Evolutionary conservation across 2,888 invertebrate genomes (phyloP).

Genomic region (Andrena marginata): DNA sequence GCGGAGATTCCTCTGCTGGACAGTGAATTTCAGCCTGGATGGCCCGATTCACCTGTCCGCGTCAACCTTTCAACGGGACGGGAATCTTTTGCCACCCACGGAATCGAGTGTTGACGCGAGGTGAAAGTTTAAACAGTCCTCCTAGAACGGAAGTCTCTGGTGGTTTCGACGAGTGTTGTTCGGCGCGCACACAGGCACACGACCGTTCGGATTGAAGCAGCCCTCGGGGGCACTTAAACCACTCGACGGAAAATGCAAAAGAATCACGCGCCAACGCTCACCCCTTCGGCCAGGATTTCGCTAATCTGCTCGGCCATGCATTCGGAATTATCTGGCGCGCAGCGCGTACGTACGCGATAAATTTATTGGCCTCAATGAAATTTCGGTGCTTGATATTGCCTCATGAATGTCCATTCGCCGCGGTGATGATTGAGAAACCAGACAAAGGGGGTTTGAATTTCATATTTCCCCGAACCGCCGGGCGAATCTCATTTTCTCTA

Average conservation of each 20-base stretch:
- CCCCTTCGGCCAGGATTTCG: constrained; percentile 71
- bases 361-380: constrained; percentile 62
- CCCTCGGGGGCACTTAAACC: constrained; percentile 66
- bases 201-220: constrained; percentile 51
- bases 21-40: background rate
- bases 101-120: constrained; percentile 51
- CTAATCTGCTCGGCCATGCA: constrained; percentile 74
- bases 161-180: constrained; percentile 62
- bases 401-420: constrained; percentile 24
- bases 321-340: constrained; percentile 57
- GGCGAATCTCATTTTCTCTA: background rate
- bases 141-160: constrained; percentile 61
- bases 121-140: constrained; percentile 67
- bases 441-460: constrained; percentile 12
- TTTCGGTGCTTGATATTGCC: constrained; percentile 26
- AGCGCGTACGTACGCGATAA: constrained; percentile 64
- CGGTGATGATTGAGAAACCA: constrained; percentile 24
- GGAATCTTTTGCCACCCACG: background rate
- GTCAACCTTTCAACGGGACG: background rate
- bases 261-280: constrained; percentile 76
- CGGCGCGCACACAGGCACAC: constrained; percentile 29
- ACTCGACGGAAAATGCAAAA: constrained; percentile 70
- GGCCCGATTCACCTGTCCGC: background rate
- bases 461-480: background rate
- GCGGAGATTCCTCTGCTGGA: background rate